These are phyloP conservation scores for Drosophila tripunctata DNA, from an alignment of 2,888 invertebrate genomes.

Conservation along the genomic window DNA sequence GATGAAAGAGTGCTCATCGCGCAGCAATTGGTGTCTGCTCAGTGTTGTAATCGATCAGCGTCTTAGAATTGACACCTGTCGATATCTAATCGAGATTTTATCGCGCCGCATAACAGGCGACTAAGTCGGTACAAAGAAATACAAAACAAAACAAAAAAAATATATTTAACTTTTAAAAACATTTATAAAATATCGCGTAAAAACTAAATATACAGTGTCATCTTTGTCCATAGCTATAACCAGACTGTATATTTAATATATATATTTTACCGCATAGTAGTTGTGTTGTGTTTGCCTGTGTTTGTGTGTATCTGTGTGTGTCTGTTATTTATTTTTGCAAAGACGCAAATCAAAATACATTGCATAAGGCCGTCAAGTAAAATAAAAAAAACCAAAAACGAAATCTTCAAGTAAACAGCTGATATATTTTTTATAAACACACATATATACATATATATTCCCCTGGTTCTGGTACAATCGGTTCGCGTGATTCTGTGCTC, in stretches of 20 bases:
- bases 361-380: conserved; percentile 70
- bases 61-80: conserved; percentile 84
- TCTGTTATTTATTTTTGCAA: conserved; percentile 52
- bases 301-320: conserved; percentile 27
- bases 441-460: not conserved
- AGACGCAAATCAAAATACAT: conserved; percentile 75
- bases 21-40: conserved; percentile 81
- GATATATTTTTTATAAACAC: conserved; percentile 23
- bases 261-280: not conserved
- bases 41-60: conserved; percentile 84
- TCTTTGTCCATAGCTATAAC: conserved; percentile 22
- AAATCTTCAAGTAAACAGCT: conserved; percentile 59
- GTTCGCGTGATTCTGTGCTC: conserved; percentile 42
- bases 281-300: conserved; percentile 3
- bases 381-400: conserved; percentile 33
- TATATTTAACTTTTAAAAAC: too few relatives aligned
- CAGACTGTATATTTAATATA: not conserved
- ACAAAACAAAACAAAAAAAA: not conserved
- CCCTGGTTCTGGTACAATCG: not conserved
- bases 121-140: conserved; percentile 49
- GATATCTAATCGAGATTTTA: conserved; percentile 84
- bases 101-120: conserved; percentile 83
- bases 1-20: conserved; percentile 84
- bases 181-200: too few relatives aligned
- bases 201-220: conserved; percentile 15